Base-by-base conservation (phyloP, 1,140 invertebrate genomes). In the Homarus americanus region DNA sequence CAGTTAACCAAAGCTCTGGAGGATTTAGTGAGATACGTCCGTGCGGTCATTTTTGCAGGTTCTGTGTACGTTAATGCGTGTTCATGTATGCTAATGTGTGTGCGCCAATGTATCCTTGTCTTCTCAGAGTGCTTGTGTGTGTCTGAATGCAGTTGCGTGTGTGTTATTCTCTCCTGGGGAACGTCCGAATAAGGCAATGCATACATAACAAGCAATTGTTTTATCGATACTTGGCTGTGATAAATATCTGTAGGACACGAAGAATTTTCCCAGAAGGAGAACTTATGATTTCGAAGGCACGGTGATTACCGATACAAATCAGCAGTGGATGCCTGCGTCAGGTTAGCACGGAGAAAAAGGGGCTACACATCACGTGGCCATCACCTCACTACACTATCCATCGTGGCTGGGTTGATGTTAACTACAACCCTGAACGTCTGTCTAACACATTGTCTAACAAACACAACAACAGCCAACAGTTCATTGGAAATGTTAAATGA, bases 241-340 rank as follows among this genome's bases (percentile, higher is more conserved):
- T 4, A 32, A 69, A 69, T 12, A 69, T 69, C 63, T 40, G 34
- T 28, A n/a, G 36, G 66, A 72, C 34, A 63, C 34, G 32, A 40
- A 38, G 66, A 69, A 83, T 72, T 86, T 86, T 76, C 40, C 32
- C 73, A 24, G 44, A 40, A 75, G 69, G 32, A 28, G 28, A 86
- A 73, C 44, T 53, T 76, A 86, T 86, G 83, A 86, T 75, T 44
- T 84, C 36, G 63, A 40, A 49, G 69, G 69, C 82, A 73, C 28
- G 82, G 69, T 69, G 66, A 72, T 84, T 72, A 84, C 82, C 28
- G 82, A 84, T 84, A 72, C 82, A 41, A 34, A 84, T 84, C 82
- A 84, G 63, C 63, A 7, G 63, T 24, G 36, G 82, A 73, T 69
- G 82, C 79, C 20, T 63, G 58, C 28, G 82, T 69, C 36, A 32